Percentiles rank a stretch among this genome's conserved stretches.
Evolutionary conservation across 2,888 invertebrate genomes (phyloP).

Genomic region (Esperia sulphurella): DNA sequence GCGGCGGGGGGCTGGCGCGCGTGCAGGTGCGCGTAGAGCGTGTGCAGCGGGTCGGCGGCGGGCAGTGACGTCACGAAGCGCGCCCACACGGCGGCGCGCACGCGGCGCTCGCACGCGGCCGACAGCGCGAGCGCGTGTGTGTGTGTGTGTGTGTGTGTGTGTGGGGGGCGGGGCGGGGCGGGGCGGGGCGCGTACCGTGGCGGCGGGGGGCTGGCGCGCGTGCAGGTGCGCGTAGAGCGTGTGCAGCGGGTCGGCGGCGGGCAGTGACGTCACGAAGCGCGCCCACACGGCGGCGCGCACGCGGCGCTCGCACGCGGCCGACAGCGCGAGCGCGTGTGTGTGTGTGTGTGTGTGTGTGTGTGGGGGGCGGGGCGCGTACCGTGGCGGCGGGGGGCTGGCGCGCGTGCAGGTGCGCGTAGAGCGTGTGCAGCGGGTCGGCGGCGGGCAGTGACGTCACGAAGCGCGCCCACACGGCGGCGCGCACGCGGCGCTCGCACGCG

Average conservation of each 20-base stretch:
- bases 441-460: slow-evolving; percentile 91
- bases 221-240: slow-evolving; percentile 96
- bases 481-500: slow-evolving; percentile 87
- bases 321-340: too few species aligned
- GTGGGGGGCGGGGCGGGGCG: too few species aligned
- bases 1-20: slow-evolving; percentile 83
- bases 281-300: slow-evolving; percentile 93
- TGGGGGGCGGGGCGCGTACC: slow-evolving; percentile 17
- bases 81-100: slow-evolving; percentile 91
- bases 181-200: too few species aligned
- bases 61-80: slow-evolving; percentile 92
- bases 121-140: too few species aligned
- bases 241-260: slow-evolving; percentile 92
- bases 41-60: slow-evolving; percentile 93
- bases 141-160: too few species aligned
- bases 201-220: slow-evolving; percentile 83
- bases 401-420: slow-evolving; percentile 94
- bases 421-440: slow-evolving; percentile 94
- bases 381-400: slow-evolving; percentile 80
- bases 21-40: slow-evolving; percentile 94
- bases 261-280: slow-evolving; percentile 89
- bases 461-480: slow-evolving; percentile 91
- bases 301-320: slow-evolving; percentile 85
- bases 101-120: slow-evolving; percentile 88
- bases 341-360: too few species aligned